Evolutionary conservation across 64 coral and sea anemone species (phyloP), one percentile per base, ranked within the genome.

Genomic region (Pocillopora damicornis): DNA sequence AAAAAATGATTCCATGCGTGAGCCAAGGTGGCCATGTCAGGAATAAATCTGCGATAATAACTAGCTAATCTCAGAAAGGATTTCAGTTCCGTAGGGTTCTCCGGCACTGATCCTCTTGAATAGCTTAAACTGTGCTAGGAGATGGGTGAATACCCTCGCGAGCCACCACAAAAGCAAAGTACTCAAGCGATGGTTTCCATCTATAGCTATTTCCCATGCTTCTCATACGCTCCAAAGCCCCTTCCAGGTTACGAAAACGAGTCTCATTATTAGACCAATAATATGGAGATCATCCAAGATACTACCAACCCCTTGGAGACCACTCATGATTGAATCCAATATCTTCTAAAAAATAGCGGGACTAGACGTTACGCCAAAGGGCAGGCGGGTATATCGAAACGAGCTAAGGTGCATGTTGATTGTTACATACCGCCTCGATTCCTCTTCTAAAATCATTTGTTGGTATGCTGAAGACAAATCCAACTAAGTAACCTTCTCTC

Each of bases 1-100:
- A 63, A 57, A 11, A 89, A 81, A 71, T 30, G 17, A 79, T 89
- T 78, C 42, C 83, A 74, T 15, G 89, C 79, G 60, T 82, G 56
- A 23, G 60, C 62, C 15, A 90, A 18, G 5, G 76, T 79, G 4
- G 79, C 69, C 79, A 90, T 61, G 80, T 90, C 69, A 73, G 78
- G 77, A 65, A 90, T 35, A 72, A 90, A 90, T 75, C 73, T 81
- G 60, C 38, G 79, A 67, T 90, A 83, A 26, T 90, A 90, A 36
- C 75, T 90, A 58, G 83, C 61, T 30, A 74, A 59, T 20, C 88
- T 78, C 62, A 74, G 64, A 60, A 81, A 90, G 13, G 88, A 81
- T 78, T 82, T 90, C 88, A 90, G 35, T 18, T 90, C 77, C 20
- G 77, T 90, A 16, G 71, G 58, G 45, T 83, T 90, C 26, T 82